Percentiles rank a stretch among this genome's conserved stretches.
Conservation (phyloP, 2,113 vertebrate genomes). For the Zosterops japonicus region DNA sequence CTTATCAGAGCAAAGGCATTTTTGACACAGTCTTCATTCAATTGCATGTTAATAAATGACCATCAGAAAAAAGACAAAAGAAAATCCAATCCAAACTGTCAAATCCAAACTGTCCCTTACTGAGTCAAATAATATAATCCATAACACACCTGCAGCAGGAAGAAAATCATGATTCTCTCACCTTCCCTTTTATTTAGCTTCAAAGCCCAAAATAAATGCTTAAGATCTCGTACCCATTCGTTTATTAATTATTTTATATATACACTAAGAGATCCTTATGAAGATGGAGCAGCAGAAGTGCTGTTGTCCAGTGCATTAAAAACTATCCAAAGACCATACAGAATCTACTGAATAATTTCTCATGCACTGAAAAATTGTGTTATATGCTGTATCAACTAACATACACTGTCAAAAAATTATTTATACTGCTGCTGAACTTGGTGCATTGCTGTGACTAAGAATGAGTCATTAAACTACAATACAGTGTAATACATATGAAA, state of each 20-base stretch:
- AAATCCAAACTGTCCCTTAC: no score
- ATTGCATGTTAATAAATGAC: background rate
- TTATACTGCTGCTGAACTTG: background rate
- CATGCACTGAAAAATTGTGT: background rate
- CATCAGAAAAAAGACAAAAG: background rate
- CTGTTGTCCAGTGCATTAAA: background rate
- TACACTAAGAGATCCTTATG: background rate
- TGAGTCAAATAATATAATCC: constrained; percentile 26
- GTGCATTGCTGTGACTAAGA: background rate
- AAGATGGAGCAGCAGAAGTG: background rate
- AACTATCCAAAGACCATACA: background rate
- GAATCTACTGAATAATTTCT: background rate
- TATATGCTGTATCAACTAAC: background rate
- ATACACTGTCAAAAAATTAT: background rate
- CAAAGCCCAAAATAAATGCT: background rate
- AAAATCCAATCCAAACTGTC: background rate
- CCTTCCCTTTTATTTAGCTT: constrained; percentile 14
- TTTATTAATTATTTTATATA: background rate
- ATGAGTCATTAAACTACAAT: background rate
- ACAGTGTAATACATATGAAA: background rate
- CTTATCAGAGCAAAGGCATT: background rate
- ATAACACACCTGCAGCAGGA: background rate
- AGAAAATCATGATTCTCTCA: background rate
- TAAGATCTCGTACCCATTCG: background rate
- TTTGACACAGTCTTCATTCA: background rate